Conservation (phyloP, 2,797 vertebrate species). For the Neomorphus geoffroyi region DNA sequence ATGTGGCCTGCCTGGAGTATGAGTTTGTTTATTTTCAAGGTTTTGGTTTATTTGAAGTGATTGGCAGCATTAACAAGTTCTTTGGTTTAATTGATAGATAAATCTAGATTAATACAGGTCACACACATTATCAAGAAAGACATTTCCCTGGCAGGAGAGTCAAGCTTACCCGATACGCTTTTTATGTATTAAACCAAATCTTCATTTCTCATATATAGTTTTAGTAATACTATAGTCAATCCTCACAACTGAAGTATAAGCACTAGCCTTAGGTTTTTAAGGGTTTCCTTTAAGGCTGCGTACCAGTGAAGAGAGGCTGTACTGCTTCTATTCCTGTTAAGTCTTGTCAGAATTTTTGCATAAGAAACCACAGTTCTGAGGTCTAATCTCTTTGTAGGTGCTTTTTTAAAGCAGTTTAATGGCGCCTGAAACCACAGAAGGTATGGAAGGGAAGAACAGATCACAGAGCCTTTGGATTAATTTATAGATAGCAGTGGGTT, state of each 20-base stretch:
- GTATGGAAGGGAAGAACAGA: not conserved
- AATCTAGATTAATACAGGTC: not conserved
- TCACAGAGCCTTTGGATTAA: not conserved
- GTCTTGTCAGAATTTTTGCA: conserved; percentile 47
- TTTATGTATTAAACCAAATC: not conserved
- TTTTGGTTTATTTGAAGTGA: not conserved
- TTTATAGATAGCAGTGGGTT: not conserved
- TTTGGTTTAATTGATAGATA: not conserved
- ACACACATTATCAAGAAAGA: not conserved
- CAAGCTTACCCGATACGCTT: not conserved
- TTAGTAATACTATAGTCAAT: not conserved
- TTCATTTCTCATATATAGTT: not conserved
- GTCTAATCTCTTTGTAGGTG: conserved; percentile 20
- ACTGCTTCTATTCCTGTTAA: conserved; percentile 29
- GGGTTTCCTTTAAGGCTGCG: not conserved
- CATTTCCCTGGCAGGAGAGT: not conserved
- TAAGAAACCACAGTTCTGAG: conserved; percentile 42
- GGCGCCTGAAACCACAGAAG: not conserved
- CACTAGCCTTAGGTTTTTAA: not conserved
- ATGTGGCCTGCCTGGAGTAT: not conserved
- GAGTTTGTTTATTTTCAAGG: not conserved
- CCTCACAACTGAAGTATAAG: not conserved
- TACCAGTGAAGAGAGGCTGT: not conserved
- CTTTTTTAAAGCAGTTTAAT: conserved; percentile 7
- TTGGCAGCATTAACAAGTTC: not conserved